A percentile compares a stretch with the other conserved stretches of the same genome.
Evolutionary conservation across 2,113 vertebrate genomes (phyloP).

Genomic region (Myotis davidii): DNA sequence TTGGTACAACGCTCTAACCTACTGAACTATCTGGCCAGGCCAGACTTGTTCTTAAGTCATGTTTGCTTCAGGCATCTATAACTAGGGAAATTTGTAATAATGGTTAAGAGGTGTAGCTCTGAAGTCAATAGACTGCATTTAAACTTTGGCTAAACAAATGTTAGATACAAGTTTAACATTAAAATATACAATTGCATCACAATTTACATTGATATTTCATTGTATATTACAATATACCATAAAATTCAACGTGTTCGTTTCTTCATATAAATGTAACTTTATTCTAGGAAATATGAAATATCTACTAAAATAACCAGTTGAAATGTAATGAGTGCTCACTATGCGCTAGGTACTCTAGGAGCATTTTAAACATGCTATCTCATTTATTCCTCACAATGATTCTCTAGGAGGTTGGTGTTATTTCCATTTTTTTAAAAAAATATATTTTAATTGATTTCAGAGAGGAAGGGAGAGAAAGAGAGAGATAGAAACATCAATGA

Average conservation of each 20-base stretch:
- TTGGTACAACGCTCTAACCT: neutral
- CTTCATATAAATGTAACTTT: neutral
- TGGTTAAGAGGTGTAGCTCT: neutral
- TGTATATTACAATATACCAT: neutral
- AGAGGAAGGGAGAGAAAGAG: too few relatives aligned
- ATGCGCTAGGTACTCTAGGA: neutral
- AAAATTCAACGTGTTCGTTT: neutral
- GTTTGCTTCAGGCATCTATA: neutral
- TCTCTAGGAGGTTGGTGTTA: neutral
- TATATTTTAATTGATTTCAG: too few relatives aligned
- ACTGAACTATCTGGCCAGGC: neutral
- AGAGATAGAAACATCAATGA: too few relatives aligned
- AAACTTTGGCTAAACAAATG: neutral
- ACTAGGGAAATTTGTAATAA: neutral
- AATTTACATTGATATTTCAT: neutral
- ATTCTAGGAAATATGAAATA: neutral
- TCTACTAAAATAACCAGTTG: neutral
- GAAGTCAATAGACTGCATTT: neutral
- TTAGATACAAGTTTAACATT: neutral
- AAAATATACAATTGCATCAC: neutral
- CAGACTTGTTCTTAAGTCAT: neutral
- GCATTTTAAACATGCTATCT: neutral
- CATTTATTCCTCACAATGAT: neutral
- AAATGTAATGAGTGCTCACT: neutral
- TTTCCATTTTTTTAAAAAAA: conserved; percentile 7